A percentile compares a stretch with the other conserved stretches of the same genome.
phyloP scores from a whole-genome alignment of 2,797 vertebrate species.

The Smutsia temminckii region DNA sequence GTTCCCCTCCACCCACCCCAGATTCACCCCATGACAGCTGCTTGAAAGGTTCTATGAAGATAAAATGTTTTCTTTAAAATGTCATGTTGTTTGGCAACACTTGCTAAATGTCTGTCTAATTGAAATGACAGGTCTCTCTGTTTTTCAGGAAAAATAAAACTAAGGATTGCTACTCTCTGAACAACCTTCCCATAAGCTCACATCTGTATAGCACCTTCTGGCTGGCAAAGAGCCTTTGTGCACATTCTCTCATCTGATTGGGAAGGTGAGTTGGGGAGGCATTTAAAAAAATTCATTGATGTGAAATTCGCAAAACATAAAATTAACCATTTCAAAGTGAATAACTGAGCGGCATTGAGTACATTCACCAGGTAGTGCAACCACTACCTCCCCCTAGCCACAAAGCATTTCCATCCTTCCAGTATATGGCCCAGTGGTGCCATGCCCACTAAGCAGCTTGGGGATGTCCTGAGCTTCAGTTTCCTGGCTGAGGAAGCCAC shows the following conservation, averaged over 20 bases:
- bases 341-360: background rate
- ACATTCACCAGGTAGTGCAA: background rate
- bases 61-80: background rate
- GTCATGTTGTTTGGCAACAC: background rate
- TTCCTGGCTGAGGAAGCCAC: background rate
- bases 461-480: background rate
- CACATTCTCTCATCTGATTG: background rate
- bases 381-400: background rate
- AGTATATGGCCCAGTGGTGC: background rate
- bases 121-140: background rate
- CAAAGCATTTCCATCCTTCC: background rate
- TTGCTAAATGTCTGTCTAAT: background rate
- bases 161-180: background rate
- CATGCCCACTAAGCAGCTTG: too few species aligned
- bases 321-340: background rate
- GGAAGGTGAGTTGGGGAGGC: background rate
- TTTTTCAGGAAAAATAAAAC: conserved; percentile 23
- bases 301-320: background rate
- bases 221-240: background rate
- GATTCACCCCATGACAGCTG: background rate
- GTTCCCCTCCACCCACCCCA: background rate
- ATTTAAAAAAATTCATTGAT: background rate
- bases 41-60: background rate
- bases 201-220: background rate
- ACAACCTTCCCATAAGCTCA: background rate